These are phyloP conservation scores for Mionectes macconnelli DNA, from an alignment of 2,113 vertebrate species.

Conservation along the genomic window DNA sequence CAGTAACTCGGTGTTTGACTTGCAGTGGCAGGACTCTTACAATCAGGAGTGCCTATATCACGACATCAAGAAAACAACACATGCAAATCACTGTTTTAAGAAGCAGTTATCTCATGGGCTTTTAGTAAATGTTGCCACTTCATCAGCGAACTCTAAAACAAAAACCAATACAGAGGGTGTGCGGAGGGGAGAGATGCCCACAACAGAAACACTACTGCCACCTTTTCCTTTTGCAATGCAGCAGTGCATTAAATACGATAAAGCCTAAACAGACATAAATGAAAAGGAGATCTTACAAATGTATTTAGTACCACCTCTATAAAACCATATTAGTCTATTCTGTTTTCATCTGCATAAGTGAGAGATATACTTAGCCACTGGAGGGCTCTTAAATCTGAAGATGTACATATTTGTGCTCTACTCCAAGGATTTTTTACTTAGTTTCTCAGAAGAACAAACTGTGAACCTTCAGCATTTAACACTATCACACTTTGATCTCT, in stretches of 20 bases:
- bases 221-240: neutral
- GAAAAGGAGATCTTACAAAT: neutral
- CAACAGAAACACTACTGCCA: neutral
- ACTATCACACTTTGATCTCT: neutral
- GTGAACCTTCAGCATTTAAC: neutral
- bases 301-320: neutral
- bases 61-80: neutral
- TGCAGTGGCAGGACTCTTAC: neutral
- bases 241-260: neutral
- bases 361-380: neutral
- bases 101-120: neutral
- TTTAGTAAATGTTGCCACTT: neutral
- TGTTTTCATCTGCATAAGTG: neutral
- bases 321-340: neutral
- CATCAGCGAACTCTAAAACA: neutral
- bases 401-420: neutral
- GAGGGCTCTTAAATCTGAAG: conserved; percentile 5
- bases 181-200: neutral
- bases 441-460: neutral
- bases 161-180: neutral
- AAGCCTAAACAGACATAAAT: neutral
- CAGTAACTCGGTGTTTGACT: neutral
- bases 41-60: neutral
- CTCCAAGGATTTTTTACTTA: neutral
- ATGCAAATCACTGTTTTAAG: neutral